Evolutionary conservation across 2,797 vertebrate genomes (phyloP).

Genomic region (Enteromius afrohamiltoni): DNA sequence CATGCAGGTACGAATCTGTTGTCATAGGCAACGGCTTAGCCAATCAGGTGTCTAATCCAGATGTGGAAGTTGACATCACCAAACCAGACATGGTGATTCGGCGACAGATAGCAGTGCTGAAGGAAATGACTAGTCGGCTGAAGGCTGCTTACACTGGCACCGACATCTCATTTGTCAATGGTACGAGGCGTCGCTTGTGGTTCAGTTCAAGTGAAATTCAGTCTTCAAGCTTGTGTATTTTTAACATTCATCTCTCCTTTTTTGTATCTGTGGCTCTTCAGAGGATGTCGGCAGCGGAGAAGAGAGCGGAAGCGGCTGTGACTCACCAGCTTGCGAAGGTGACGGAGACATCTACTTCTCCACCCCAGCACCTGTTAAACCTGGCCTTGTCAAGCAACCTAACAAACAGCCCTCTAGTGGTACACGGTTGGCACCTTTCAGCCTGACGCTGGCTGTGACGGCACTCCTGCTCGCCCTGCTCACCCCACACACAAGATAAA

Average conservation of each 20-base stretch:
- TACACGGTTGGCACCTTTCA: constrained; percentile 52
- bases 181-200: constrained; percentile 70
- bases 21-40: constrained; percentile 93
- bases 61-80: constrained; percentile 93
- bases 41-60: constrained; percentile 94
- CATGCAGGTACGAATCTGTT: constrained; percentile 87
- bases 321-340: constrained; percentile 77
- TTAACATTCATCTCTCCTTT: not conserved
- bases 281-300: constrained; percentile 84
- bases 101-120: constrained; percentile 89
- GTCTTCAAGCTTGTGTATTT: not conserved
- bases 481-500: constrained; percentile 75
- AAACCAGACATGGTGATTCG: constrained; percentile 91
- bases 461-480: constrained; percentile 72
- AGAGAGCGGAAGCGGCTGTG: constrained; percentile 93
- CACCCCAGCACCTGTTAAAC: constrained; percentile 62
- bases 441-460: constrained; percentile 69
- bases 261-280: constrained; percentile 30
- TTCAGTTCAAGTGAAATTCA: not conserved
- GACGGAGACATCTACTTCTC: constrained; percentile 88
- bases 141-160: constrained; percentile 92
- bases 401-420: fast-evolving
- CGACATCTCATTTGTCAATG: constrained; percentile 84
- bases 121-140: constrained; percentile 91
- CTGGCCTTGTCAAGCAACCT: constrained; percentile 20